Evolutionary conservation across 2,113 vertebrate genomes (phyloP), one percentile per base, ranked within the genome.

Genomic region (Hoplias malabaricus): DNA sequence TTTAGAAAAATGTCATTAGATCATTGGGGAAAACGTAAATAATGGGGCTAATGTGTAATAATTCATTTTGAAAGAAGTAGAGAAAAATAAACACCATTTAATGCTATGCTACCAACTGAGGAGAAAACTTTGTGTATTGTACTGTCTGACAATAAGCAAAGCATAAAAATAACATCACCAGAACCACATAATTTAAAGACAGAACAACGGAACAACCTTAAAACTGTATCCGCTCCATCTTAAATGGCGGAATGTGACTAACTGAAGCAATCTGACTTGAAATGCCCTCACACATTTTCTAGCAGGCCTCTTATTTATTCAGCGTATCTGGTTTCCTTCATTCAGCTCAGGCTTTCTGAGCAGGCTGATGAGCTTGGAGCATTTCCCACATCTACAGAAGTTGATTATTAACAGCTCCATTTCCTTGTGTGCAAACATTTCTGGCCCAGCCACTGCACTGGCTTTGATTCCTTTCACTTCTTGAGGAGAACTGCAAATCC

Each of bases 341-440:
- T n/a, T 48, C 2, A 48, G 19, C 46, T 48, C 4, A 2, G 3
- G 48, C n/a, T 21, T 21, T 8, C 10, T 21, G 48, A 9, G 21
- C 48, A 21, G 48, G 9, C 48, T 53, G 48, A 21, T 1, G n/a
- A 23, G 19, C 48, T 53, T 21, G 48, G 48, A 53, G n/a, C 6
- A 11, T 9, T 8, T 53, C 48, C 48, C 48, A 23, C 23, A 27
- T 57, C 38, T 29, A 19, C 33, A 10, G 5, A 19, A 19, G 50
- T 40, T 57, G 33, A 56, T 19, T 40, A 72, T 57, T 72, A 57
- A 72, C 19, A 21, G 56, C 50, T 56, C n/a, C 48, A 11, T 72
- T 57, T 27, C 50, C 54, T 33, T 40, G 56, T 72, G 69, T 72
- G 34, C 33, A 57, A 56, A 56, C 69, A 71, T 7, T 27, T 27